These are phyloP conservation scores for Phortica magna DNA, from an alignment of 2,888 invertebrate species.

Conservation along the genomic window DNA sequence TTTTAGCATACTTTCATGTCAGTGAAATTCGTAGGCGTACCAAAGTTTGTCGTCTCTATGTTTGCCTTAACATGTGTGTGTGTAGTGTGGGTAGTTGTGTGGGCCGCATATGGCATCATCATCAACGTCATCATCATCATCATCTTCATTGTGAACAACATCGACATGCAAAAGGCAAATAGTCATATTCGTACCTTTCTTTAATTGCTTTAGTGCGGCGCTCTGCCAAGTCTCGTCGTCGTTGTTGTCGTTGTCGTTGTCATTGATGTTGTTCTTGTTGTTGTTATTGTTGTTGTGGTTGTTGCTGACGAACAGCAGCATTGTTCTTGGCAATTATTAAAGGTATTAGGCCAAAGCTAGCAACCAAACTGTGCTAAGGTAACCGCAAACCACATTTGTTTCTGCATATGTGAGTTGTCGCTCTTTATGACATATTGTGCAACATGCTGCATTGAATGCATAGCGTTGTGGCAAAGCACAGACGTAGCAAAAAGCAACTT, in stretches of 20 bases:
- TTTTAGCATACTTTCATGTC: slow-evolving; percentile 45
- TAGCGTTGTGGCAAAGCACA: neutral
- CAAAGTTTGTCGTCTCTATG: neutral
- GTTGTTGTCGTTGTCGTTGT: neutral
- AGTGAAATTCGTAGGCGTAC: neutral
- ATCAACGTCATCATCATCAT: slow-evolving; percentile 1
- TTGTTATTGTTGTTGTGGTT: neutral
- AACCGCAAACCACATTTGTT: slow-evolving; percentile 10
- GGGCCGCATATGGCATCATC: neutral
- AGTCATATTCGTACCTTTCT: slow-evolving; percentile 16
- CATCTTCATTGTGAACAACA: neutral
- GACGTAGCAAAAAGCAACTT: neutral
- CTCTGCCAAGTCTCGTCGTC: slow-evolving; percentile 17
- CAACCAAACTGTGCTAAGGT: slow-evolving; percentile 25
- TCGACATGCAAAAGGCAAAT: slow-evolving; percentile 24
- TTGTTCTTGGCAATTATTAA: slow-evolving; percentile 14
- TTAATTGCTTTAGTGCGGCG: slow-evolving; percentile 35
- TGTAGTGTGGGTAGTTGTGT: neutral
- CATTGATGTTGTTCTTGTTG: slow-evolving; percentile 4
- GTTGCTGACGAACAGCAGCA: too few relatives aligned
- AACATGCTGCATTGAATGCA: neutral
- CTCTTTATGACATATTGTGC: neutral
- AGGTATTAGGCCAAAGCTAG: slow-evolving; percentile 23
- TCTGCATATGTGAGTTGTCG: neutral
- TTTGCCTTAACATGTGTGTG: neutral